phyloP scores from a whole-genome alignment of 2,113 vertebrate species.

The Bubo blakistoni region DNA sequence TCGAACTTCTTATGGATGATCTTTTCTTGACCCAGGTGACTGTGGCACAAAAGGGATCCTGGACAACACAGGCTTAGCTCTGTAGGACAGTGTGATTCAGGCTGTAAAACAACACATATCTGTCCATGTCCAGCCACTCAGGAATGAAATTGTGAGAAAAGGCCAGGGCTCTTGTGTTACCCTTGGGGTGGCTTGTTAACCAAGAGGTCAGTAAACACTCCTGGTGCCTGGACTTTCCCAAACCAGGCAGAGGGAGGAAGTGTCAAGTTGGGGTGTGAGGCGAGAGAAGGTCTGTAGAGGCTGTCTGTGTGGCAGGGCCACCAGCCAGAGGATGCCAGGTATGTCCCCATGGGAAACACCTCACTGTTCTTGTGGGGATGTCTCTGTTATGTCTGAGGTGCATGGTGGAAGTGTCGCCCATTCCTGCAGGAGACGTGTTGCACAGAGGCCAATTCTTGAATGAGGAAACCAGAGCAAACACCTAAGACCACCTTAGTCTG shows the following conservation, averaged over 20 bases:
- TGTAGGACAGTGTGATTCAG: neutral
- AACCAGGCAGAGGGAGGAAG: neutral
- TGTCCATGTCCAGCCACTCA: accelerated
- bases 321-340: neutral
- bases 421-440: neutral
- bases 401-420: neutral
- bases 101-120: neutral
- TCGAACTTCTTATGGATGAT: neutral
- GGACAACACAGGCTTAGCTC: neutral
- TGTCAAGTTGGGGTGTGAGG: neutral
- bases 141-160: neutral
- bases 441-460: neutral
- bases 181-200: neutral
- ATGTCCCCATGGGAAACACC: neutral
- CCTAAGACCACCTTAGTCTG: neutral
- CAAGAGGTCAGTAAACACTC: neutral
- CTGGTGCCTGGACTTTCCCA: neutral
- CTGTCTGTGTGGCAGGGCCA: neutral
- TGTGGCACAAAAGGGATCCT: neutral
- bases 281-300: neutral
- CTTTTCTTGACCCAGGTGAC: neutral
- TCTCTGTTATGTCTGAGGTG: neutral
- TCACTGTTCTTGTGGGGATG: neutral
- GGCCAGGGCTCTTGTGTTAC: neutral
- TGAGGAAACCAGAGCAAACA: neutral